Evolutionary conservation across 2,797 vertebrate species (phyloP), one percentile per base, ranked within the genome.

Genomic region (Simalia tracyae): DNA sequence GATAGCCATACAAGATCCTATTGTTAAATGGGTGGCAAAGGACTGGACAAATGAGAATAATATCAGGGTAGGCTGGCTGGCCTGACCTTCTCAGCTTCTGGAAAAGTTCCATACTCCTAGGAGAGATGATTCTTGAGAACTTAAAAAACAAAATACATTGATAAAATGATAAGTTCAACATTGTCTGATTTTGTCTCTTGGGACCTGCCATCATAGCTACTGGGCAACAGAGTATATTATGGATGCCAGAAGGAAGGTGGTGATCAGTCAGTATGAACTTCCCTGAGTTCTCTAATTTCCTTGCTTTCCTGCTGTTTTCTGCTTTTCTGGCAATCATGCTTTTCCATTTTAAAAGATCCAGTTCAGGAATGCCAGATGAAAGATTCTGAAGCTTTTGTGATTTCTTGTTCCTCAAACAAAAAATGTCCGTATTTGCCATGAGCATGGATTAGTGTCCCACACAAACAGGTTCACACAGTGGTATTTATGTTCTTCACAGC

Each of bases 1-100:
- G 1, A 57, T 60, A 31, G 87, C 90, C 0, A 0, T 26, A 26
- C 0, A 0, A 28, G 19, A 36, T 59, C 66, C 87, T 0, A 0
- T 76, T 84, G 22, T 46, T 72, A 50, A 91, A 28, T 0, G 2
- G 26, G 36, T 93, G 19, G 50, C 36, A 17, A 1, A 86, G 28
- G n/a, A 9, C 1, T 5, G 17, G 4, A n/a, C 54, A 42, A 86
- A 86, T 0, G 12, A 8, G 28, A 36, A 26, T 54, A 54, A 31
- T 14, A 5, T 19, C 10, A 84, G 22, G 7, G 22, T 22, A 46
- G n/a, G 57, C 3, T 17, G n/a, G 31, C 61, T 72, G 61, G 91
- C n/a, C 60, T 31, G 61, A 64, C n/a, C 28, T 12, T 26, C 10
- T n/a, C 1, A 31, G 54, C 36, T 64, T 59, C 36, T 28, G 26